These are phyloP conservation scores for Lissocephala sabroskyi DNA, from an alignment of 2,888 invertebrate species.

Conservation along the genomic window DNA sequence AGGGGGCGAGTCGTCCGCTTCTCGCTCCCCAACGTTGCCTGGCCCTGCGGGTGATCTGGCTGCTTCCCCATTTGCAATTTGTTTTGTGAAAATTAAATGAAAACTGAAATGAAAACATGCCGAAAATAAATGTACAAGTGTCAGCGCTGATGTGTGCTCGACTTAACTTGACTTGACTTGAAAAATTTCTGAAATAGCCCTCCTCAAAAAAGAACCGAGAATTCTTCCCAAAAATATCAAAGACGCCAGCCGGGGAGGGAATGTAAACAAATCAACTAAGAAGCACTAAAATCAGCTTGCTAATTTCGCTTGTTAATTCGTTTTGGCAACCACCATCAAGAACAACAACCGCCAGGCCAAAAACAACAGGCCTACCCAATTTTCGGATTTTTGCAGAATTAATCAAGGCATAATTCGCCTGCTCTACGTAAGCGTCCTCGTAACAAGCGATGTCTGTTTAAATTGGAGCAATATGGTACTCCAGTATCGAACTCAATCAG, in stretches of 20 bases:
- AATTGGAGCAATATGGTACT: too few relatives aligned
- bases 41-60: too few relatives aligned
- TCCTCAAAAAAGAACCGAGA: not conserved
- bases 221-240: not conserved
- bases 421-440: too few relatives aligned
- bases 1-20: too few relatives aligned
- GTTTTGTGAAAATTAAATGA: too few relatives aligned
- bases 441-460: too few relatives aligned
- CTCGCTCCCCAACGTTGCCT: too few relatives aligned
- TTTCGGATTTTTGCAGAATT: too few relatives aligned
- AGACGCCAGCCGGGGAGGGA: too few relatives aligned
- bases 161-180: conserved; percentile 52
- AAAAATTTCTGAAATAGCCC: conserved; percentile 33
- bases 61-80: too few relatives aligned
- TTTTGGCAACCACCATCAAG: not conserved
- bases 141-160: conserved; percentile 53
- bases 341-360: conserved; percentile 30
- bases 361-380: conserved; percentile 1
- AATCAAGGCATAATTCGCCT: too few relatives aligned
- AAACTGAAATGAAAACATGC: not conserved
- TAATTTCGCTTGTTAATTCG: conserved; percentile 1
- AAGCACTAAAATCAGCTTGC: conserved; percentile 2
- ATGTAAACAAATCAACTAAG: conserved; percentile 27
- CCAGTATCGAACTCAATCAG: too few relatives aligned
- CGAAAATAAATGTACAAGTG: conserved; percentile 36